Evolutionary conservation across 2,888 invertebrate genomes (phyloP).

Genomic region (Drosophila mulleri): DNA sequence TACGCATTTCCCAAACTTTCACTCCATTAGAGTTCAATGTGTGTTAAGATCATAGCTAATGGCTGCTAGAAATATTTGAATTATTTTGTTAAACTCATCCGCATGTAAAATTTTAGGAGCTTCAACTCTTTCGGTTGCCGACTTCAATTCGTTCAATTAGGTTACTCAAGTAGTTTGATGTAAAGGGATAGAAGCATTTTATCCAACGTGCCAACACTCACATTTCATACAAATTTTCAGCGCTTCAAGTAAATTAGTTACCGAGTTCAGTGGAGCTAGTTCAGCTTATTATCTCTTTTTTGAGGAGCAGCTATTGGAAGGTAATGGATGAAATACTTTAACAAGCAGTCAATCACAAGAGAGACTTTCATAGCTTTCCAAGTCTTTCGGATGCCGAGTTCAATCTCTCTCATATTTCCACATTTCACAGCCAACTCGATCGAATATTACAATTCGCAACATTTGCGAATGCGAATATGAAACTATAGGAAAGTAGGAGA

Average conservation of each 20-base stretch:
- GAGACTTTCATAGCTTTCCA: too few species aligned
- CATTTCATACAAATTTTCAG: background rate
- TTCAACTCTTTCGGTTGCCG: background rate
- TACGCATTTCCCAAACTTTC: background rate
- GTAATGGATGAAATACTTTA: too few species aligned
- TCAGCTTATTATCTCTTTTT: background rate
- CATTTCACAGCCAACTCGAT: background rate
- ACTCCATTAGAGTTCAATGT: background rate
- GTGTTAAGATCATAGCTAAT: background rate
- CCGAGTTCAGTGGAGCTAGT: background rate
- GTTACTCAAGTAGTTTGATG: too few species aligned
- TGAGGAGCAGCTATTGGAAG: too few species aligned
- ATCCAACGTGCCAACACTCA: background rate
- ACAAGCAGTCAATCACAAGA: too few species aligned
- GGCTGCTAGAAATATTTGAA: background rate
- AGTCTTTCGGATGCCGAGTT: too few species aligned
- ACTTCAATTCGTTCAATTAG: background rate
- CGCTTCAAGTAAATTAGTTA: background rate
- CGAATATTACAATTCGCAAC: conserved; percentile 5
- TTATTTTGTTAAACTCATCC: background rate
- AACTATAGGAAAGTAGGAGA: background rate
- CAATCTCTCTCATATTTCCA: background rate
- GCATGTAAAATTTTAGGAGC: background rate
- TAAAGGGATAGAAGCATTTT: background rate
- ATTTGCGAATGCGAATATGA: background rate